Evolutionary conservation across 2,113 vertebrate species (phyloP), one percentile per base, ranked within the genome.

Genomic region (Elanus axillaris): DNA sequence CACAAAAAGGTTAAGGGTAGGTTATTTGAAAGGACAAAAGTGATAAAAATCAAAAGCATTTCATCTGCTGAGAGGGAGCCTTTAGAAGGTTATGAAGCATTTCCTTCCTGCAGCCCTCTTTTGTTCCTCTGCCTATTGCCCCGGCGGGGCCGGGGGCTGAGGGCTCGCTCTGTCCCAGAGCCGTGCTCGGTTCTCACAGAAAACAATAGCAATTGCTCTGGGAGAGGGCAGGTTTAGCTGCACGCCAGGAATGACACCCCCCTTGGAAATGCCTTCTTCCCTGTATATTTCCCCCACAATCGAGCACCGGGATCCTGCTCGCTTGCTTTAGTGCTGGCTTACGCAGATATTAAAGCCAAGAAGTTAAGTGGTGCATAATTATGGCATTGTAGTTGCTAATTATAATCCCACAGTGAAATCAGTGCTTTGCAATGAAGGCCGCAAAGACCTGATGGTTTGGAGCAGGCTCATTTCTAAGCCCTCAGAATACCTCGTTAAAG

Each of bases 381-480:
- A 98, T 9, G 94, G 98, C 97, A 89, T 93, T 97, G 97, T 83
- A 94, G 88, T 83, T 79, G 94, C 96, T 98, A 98, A 98, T 98
- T 98, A 97, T 47, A 84, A 98, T 84, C 97, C 98, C 98, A 96
- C 97, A 97, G 93, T 79, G 97, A 97, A 96, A 94, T 80, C 95
- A 60, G 90, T 43, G 95, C 96, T 97, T 89, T 25, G 71, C 92
- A 82, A 58, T 6, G 50, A 67, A 75, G 93, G 96, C 98, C 83
- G 2, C 96, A 69, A 93, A 81, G 94, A 93, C 89, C 79, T 83
- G 89, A 91, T 77, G 92, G 85, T 47, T 78, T 59, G 91, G 53
- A 69, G 88, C 85, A 5, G 77, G 77, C 88, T 92, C 68, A 2
- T 67, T 43, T 38, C 93, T 34, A 66, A 92, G 29, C 69, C 86